These are phyloP conservation scores for Pantala flavescens DNA, from an alignment of 1,140 invertebrate genomes.

Conservation along the genomic window DNA sequence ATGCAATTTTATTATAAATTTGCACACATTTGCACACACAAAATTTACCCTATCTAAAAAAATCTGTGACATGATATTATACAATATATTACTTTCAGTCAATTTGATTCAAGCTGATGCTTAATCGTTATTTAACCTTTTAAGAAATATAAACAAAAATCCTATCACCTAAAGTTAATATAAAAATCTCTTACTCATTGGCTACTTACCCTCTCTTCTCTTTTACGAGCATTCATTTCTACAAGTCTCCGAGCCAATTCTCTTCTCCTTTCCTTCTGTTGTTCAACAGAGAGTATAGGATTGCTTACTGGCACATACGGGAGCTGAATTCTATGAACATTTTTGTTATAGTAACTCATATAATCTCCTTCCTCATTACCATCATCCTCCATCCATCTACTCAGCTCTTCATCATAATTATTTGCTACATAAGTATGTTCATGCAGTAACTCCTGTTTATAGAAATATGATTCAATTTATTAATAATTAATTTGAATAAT, in stretches of 20 bases:
- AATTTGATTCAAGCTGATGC: too few relatives aligned
- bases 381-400: slow-evolving; percentile 57
- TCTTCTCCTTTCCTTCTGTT: slow-evolving; percentile 73
- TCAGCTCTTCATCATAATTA: slow-evolving; percentile 68
- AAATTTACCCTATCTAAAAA: too few relatives aligned
- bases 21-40: too few relatives aligned
- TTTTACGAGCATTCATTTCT: slow-evolving; percentile 75
- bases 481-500: neutral
- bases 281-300: slow-evolving; percentile 49
- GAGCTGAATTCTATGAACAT: slow-evolving; percentile 75
- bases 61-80: too few relatives aligned
- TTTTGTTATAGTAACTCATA: slow-evolving; percentile 66
- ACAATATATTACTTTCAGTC: too few relatives aligned
- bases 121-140: too few relatives aligned
- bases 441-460: slow-evolving; percentile 61
- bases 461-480: neutral
- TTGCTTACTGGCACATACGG: slow-evolving; percentile 51
- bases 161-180: too few relatives aligned
- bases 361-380: neutral
- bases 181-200: too few relatives aligned
- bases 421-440: slow-evolving; percentile 65
- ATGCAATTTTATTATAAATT: too few relatives aligned
- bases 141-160: too few relatives aligned
- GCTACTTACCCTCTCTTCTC: slow-evolving; percentile 56
- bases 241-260: slow-evolving; percentile 69